Evolutionary conservation across 1,140 invertebrate genomes (phyloP), one percentile per base, ranked within the genome.

Genomic region (Neocloeon triangulifer): DNA sequence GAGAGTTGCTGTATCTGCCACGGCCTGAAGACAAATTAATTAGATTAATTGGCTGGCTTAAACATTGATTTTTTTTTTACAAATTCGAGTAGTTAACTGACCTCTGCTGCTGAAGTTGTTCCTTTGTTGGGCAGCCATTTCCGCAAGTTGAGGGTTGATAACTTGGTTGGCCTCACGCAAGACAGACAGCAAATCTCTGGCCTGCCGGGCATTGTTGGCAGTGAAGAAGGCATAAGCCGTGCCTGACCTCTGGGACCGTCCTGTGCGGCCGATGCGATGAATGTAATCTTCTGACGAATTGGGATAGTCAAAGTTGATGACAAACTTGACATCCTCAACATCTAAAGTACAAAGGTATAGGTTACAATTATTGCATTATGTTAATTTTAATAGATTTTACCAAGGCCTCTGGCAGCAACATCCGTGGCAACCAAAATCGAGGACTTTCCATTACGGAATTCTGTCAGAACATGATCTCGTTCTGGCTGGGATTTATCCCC

Each of bases 371-470:
- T 6, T 18, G 15, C n/a, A n/a, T n/a, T n/a, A n/a, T n/a, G n/a
- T n/a, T n/a, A n/a, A n/a, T n/a, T n/a, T n/a, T n/a, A n/a, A n/a
- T n/a, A n/a, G n/a, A n/a, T n/a, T 69, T 61, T 52, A 66, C 94
- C 94, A 43, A 98, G 59, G 25, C 95, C 95, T 39, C 95, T 69
- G 8, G 94, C 92, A 23, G 95, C 95, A 7, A 99, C 95, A 61
- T 98, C 95, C 10, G 95, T 99, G 5, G 95, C 95, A 32, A 98
- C 82, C 23, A 98, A 53, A 47, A 99, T 92, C n/a, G 84, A 78
- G 3, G 75, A 81, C 43, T 78, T 77, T 14, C 89, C 89, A 48
- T 69, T 75, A 34, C 88, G 69, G 56, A 99, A 99, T 52, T 97
- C 91, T 46, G 71, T 64, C 13, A 71, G 44, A 30, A 70, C 67